Base-by-base conservation (phyloP, 2,113 vertebrate species). In the human (Homo sapiens) region DNA sequence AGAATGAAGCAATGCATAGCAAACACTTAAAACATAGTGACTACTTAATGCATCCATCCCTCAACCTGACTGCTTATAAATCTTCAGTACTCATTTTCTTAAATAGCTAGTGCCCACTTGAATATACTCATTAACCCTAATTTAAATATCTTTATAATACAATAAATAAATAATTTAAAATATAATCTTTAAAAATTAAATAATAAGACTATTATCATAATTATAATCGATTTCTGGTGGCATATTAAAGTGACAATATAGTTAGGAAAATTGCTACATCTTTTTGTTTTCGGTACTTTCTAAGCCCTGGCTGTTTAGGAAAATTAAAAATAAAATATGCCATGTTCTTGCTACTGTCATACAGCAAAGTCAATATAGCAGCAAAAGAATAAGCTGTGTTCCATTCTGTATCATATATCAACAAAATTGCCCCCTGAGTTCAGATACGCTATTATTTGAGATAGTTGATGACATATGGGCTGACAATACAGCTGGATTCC, bases 361-460 rank as follows among this genome's bases (percentile, higher is more conserved):
- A 88, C 13, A 94, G 64, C 55, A 90, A 98, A 98, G 94, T 96
- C 95, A 94, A 61, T 87, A 79, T n/a, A 94, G 73, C 40, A 92
- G 81, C 4, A 2, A 90, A 97, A 89, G 94, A 96, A 84, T 78
- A 59, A 94, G 68, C 72, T 81, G 45, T 90, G 81, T 78, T 90
- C 72, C 12, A 73, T 93, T 93, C 89, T 95, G 90, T 57, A 57
- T 93, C 96, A 94, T 96, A 73, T 45, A 97, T 98, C 97, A 97
- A 55, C 22, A 61, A 17, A 97, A 97, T 79, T 57, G 94, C 90
- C 93, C 79, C 59, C 61, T 93, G 90, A 96, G 93, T 96, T 94
- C 94, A 88, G 66, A 81, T 94, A 68, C 30, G 76, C 90, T 93
- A 76, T 85, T 95, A 61, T 93, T 82, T 35, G n/a, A 95, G 93